Conservation (phyloP, 1,140 invertebrate species). For the Aphelinus certus region DNA sequence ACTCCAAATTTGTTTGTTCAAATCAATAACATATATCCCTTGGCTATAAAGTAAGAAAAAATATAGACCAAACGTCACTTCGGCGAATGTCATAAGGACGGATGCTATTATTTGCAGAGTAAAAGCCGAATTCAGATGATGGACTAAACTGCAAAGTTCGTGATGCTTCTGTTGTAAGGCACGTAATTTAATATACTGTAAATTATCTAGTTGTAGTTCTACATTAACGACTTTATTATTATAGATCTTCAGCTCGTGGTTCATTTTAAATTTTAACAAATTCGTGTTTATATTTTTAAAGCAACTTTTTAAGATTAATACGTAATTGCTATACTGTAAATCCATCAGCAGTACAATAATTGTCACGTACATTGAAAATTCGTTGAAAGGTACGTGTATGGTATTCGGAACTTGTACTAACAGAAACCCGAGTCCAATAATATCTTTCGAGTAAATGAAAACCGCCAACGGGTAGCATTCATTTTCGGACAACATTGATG, state of each 20-base stretch:
- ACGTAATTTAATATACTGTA: constrained; percentile 52
- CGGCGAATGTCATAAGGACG: constrained; percentile 52
- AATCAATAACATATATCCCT: constrained; percentile 20
- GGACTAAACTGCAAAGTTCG: constrained; percentile 49
- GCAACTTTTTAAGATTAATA: constrained; percentile 49
- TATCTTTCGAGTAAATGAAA: constrained; percentile 52
- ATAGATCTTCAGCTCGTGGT: not conserved
- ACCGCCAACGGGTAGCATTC: constrained; percentile 44
- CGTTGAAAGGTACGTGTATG: not conserved
- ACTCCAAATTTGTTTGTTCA: constrained; percentile 52
- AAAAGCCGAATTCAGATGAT: constrained; percentile 52
- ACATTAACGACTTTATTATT: constrained; percentile 44
- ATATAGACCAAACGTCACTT: constrained; percentile 57
- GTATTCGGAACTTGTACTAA: constrained; percentile 38
- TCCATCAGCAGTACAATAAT: constrained; percentile 50
- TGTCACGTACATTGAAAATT: constrained; percentile 41
- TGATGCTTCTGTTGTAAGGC: constrained; percentile 52
- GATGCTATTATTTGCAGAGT: constrained; percentile 47
- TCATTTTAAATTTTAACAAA: constrained; percentile 42
- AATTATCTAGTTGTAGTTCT: constrained; percentile 46
- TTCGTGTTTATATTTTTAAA: constrained; percentile 51
- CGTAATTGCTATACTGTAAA: constrained; percentile 54
- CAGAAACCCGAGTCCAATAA: constrained; percentile 49
- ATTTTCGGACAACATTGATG: constrained; percentile 43
- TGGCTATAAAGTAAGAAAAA: constrained; percentile 52